These are phyloP conservation scores for Phaonia tiefii DNA, from an alignment of 2,888 invertebrate species.

Conservation along the genomic window DNA sequence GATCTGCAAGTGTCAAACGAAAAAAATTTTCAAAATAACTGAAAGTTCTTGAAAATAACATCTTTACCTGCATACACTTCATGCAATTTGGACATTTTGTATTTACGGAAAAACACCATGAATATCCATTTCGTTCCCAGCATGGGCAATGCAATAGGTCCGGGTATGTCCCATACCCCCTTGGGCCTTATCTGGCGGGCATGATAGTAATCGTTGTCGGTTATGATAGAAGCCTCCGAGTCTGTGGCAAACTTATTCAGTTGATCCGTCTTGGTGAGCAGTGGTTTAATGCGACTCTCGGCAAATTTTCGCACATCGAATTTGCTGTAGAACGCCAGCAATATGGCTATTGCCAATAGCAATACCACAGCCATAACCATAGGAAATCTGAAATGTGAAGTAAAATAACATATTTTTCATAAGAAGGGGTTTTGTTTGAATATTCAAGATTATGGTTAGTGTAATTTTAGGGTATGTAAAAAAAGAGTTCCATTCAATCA, in stretches of 20 bases:
- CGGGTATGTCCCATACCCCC: conserved; percentile 84
- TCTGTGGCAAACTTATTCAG: conserved; percentile 57
- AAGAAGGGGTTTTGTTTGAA: conserved; percentile 8
- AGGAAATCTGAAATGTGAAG: conserved; percentile 54
- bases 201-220: conserved; percentile 72
- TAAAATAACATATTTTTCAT: neutral
- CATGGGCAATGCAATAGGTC: conserved; percentile 87
- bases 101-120: conserved; percentile 82
- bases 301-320: conserved; percentile 74
- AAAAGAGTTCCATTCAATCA: too few relatives aligned
- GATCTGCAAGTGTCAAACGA: conserved; percentile 81
- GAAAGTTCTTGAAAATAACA: conserved; percentile 10
- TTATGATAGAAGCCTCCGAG: conserved; percentile 38
- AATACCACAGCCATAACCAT: conserved; percentile 79
- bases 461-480: too few relatives aligned
- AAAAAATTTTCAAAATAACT: neutral
- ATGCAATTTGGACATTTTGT: conserved; percentile 88
- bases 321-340: conserved; percentile 77
- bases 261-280: conserved; percentile 68
- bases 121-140: conserved; percentile 92
- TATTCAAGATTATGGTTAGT: conserved; percentile 52
- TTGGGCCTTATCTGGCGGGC: conserved; percentile 71
- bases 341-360: conserved; percentile 76
- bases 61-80: conserved; percentile 88
- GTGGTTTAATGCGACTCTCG: conserved; percentile 72